These are phyloP conservation scores for Eupristina koningsbergeri DNA, from an alignment of 1,140 invertebrate genomes.

Conservation along the genomic window DNA sequence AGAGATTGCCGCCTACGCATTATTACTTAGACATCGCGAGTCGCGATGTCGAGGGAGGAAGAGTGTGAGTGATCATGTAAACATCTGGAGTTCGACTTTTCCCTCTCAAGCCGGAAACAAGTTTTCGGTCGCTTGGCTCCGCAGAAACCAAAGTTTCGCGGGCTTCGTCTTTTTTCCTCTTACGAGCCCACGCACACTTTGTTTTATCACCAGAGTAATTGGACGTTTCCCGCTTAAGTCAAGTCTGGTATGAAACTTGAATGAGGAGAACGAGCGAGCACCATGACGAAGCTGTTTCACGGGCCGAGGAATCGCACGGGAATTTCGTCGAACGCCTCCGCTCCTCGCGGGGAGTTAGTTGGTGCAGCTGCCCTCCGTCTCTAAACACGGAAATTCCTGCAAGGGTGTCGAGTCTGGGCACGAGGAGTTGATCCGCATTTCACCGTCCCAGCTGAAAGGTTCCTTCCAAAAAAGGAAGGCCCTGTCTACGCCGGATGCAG, in stretches of 20 bases:
- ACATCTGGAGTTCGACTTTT: constrained; percentile 53
- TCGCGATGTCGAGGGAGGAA: constrained; percentile 45
- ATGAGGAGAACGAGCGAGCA: too few relatives aligned
- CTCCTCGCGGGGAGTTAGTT: constrained; percentile 9
- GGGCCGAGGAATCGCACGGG: background rate
- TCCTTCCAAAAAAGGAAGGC: constrained; percentile 27
- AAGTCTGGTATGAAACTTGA: too few relatives aligned
- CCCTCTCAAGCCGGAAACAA: too few relatives aligned
- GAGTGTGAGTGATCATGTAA: constrained; percentile 44
- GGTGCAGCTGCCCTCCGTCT: constrained; percentile 51
- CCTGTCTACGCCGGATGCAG: constrained; percentile 42
- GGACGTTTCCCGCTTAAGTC: constrained; percentile 48
- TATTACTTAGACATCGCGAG: too few relatives aligned
- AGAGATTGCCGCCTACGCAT: too few relatives aligned
- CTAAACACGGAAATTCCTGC: constrained; percentile 65
- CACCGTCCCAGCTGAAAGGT: constrained; percentile 35
- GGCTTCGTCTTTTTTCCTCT: too few relatives aligned
- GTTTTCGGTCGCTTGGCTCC: background rate
- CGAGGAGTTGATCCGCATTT: too few relatives aligned
- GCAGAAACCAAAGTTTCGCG: background rate
- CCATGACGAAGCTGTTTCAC: background rate
- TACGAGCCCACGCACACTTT: background rate
- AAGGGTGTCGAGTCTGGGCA: too few relatives aligned
- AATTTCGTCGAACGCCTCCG: background rate
- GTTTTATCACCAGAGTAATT: constrained; percentile 35